A percentile compares a stretch with the other conserved stretches of the same genome.
phyloP scores from a whole-genome alignment of 2,113 vertebrate species.

The Chaetodon auriga region DNA sequence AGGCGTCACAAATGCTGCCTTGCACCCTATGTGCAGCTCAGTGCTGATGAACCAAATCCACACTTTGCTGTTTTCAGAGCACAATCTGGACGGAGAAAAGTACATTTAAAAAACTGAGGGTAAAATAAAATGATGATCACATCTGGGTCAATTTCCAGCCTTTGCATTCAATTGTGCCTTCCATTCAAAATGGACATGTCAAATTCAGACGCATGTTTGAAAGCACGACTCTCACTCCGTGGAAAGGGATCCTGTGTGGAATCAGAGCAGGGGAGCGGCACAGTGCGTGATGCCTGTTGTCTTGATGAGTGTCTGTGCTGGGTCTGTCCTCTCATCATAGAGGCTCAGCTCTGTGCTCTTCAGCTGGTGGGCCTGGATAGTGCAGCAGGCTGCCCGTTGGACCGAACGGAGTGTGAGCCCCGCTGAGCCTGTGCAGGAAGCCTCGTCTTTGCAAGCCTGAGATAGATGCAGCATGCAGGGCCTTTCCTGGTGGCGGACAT shows the following conservation, averaged over 20 bases:
- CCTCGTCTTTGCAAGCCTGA: slow-evolving; percentile 63
- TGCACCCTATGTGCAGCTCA: not conserved
- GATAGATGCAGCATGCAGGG: slow-evolving; percentile 81
- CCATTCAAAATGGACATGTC: not conserved
- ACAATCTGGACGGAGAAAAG: not conserved
- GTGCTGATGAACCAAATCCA: not conserved
- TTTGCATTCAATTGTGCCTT: not conserved
- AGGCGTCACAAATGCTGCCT: not conserved
- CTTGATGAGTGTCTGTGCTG: slow-evolving; percentile 15
- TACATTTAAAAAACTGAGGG: not conserved
- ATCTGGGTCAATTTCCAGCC: not conserved
- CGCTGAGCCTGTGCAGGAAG: not conserved
- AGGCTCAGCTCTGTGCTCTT: slow-evolving; percentile 12
- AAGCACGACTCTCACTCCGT: slow-evolving; percentile 1
- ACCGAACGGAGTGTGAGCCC: not conserved
- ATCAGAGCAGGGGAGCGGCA: not conserved
- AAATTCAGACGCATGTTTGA: not conserved
- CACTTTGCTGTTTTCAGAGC: too few relatives aligned
- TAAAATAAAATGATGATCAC: slow-evolving; percentile 2
- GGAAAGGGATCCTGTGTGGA: not conserved
- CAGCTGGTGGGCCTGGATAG: slow-evolving; percentile 13
- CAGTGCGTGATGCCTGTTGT: slow-evolving; percentile 21
- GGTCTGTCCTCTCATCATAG: slow-evolving; percentile 3
- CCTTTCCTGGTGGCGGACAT: slow-evolving; percentile 44
- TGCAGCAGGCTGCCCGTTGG: not conserved